These are phyloP conservation scores for Epinotia ramella DNA, from an alignment of 2,888 invertebrate genomes.

Conservation along the genomic window DNA sequence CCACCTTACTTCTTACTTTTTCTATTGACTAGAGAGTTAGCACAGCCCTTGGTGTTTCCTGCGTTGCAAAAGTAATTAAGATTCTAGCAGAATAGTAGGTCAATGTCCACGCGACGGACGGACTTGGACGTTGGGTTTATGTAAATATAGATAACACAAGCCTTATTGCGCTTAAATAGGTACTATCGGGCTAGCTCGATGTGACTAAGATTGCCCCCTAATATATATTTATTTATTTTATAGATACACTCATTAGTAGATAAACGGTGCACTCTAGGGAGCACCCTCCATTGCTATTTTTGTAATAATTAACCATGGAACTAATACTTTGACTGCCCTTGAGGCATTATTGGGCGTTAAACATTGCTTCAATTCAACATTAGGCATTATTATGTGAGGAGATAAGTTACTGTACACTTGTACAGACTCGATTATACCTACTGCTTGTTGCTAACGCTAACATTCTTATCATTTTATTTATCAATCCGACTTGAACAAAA, in stretches of 20 bases:
- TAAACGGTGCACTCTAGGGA: neutral
- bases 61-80: constrained; percentile 58
- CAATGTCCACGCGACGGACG: constrained; percentile 63
- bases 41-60: constrained; percentile 52
- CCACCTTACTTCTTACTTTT: neutral
- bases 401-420: no score
- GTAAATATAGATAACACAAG: neutral
- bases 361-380: neutral
- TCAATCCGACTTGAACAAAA: no score
- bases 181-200: no score
- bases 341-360: neutral
- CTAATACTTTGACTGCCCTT: neutral
- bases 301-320: neutral
- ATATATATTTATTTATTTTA: no score
- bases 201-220: no score
- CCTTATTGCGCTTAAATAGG: no score
- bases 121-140: constrained; percentile 29
- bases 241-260: neutral
- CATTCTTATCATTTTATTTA: neutral
- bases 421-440: neutral
- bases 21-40: neutral
- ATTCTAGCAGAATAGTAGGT: constrained; percentile 67
- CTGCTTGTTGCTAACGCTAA: neutral
- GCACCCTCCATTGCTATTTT: neutral
- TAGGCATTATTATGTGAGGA: neutral